Conservation (phyloP, 2,888 invertebrate genomes). For the Chironomus tentans region DNA sequence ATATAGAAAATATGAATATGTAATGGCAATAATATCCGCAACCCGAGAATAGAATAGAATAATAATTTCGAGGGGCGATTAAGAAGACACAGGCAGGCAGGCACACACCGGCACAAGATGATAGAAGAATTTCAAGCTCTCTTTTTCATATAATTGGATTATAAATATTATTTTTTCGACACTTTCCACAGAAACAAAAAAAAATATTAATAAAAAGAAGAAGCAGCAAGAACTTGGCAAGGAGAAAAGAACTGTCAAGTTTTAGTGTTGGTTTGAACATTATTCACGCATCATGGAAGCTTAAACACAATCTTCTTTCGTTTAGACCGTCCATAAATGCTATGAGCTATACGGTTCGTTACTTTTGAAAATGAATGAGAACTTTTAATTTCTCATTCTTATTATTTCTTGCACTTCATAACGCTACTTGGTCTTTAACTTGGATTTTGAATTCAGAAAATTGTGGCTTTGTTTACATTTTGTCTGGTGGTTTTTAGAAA, state of each 20-base stretch:
- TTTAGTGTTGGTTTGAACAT: constrained; percentile 24
- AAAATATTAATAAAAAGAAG: neutral
- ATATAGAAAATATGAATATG: neutral
- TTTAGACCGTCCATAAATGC: neutral
- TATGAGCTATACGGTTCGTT: constrained; percentile 1
- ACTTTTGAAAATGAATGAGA: constrained; percentile 6
- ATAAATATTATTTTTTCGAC: constrained; percentile 26
- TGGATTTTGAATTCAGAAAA: too few relatives aligned
- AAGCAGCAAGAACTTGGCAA: neutral
- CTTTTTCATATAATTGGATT: constrained; percentile 21
- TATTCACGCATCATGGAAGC: constrained; percentile 27
- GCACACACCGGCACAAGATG: neutral
- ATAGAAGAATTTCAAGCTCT: neutral
- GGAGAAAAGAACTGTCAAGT: constrained; percentile 17
- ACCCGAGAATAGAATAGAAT: constrained; percentile 16
- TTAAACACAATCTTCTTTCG: constrained; percentile 12
- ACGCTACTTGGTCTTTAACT: too few relatives aligned
- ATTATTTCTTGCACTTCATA: too few relatives aligned
- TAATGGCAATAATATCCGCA: neutral
- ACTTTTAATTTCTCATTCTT: neutral
- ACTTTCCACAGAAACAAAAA: constrained; percentile 4
- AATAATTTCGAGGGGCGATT: constrained; percentile 18
- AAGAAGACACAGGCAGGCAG: neutral
- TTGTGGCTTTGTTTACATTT: neutral
- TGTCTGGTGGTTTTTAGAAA: neutral